phyloP scores from a whole-genome alignment of 2,888 invertebrate genomes.

The Campopleginae sp. region DNA sequence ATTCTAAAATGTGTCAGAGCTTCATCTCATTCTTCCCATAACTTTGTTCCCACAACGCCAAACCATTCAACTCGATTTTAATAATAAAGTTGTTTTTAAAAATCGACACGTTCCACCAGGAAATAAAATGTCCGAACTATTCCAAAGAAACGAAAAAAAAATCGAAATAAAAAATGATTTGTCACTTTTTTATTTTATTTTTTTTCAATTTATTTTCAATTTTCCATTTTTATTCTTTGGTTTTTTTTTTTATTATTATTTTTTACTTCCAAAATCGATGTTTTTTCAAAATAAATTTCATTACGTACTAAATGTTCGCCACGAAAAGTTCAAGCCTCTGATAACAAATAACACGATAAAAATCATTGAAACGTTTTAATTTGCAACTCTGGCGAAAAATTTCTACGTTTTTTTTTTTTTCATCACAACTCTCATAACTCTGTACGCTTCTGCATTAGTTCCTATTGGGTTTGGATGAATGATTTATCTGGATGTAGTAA shows the following conservation, averaged over 20 bases:
- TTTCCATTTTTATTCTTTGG: too few species aligned
- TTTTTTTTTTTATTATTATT: too few species aligned
- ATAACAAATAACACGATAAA: too few species aligned
- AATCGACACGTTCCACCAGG: not conserved
- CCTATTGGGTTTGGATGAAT: conserved; percentile 9
- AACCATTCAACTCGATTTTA: not conserved
- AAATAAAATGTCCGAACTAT: not conserved
- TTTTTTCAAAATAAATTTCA: too few species aligned
- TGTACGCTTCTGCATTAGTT: not conserved
- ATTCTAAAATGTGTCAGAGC: not conserved
- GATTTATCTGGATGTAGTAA: conserved; percentile 20
- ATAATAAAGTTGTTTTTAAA: not conserved
- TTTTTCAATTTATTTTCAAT: too few species aligned
- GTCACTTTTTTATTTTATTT: too few species aligned
- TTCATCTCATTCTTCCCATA: not conserved
- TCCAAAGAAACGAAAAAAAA: not conserved
- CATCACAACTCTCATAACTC: not conserved
- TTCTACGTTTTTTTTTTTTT: not conserved
- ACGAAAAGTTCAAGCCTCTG: not conserved
- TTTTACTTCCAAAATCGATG: not conserved
- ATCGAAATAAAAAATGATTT: too few species aligned
- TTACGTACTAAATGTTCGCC: not conserved
- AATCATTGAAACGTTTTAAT: not conserved
- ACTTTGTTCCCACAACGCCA: not conserved
- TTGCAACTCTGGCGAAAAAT: not conserved